These are phyloP conservation scores for Myoxocephalus aenaeus DNA, from an alignment of 2,797 vertebrate species.

Conservation along the genomic window DNA sequence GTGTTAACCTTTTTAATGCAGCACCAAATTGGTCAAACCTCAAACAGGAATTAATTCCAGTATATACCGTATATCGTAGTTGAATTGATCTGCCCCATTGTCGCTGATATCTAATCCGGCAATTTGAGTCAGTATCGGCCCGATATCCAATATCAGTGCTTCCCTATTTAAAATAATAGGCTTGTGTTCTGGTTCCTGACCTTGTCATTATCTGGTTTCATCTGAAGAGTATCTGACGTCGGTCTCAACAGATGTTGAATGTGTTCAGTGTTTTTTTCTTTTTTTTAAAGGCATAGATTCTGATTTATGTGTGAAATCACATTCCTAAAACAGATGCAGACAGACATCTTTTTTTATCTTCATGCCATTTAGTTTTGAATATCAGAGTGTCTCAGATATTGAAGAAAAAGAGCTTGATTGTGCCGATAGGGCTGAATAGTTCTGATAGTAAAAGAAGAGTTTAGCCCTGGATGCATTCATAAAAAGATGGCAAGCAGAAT, in stretches of 20 bases:
- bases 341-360: constrained; percentile 27
- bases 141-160: background rate
- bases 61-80: background rate
- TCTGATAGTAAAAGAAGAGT: constrained; percentile 4
- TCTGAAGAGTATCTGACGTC: constrained; percentile 10
- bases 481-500: constrained; percentile 24
- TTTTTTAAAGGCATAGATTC: constrained; percentile 22
- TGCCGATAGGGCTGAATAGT: constrained; percentile 3
- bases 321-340: constrained; percentile 27
- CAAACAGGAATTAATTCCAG: background rate
- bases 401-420: background rate
- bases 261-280: background rate
- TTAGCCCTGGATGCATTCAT: constrained; percentile 10
- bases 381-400: constrained; percentile 21
- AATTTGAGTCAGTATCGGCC: background rate
- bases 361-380: constrained; percentile 30
- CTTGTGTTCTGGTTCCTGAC: constrained; percentile 25
- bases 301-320: constrained; percentile 4
- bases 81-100: background rate
- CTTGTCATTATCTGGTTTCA: constrained; percentile 15
- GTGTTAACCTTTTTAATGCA: background rate
- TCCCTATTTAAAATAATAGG: constrained; percentile 28
- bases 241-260: constrained; percentile 7
- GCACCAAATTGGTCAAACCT: background rate
- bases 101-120: background rate